Evolutionary conservation across 2,113 vertebrate species (phyloP).

Genomic region (Rana temporaria): DNA sequence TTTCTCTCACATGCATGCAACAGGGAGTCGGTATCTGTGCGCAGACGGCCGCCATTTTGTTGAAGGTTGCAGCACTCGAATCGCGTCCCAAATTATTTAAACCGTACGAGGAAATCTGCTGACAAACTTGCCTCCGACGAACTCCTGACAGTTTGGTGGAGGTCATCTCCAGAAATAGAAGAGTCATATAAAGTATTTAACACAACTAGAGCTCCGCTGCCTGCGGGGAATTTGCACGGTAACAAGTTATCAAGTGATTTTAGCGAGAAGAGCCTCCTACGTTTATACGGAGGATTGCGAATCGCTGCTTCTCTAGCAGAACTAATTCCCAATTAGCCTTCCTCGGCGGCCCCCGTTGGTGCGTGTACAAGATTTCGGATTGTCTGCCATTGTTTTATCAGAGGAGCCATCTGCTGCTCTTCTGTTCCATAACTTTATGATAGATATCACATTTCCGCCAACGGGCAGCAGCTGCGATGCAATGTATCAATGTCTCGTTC

Average conservation of each 20-base stretch:
- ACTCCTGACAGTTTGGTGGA: background rate
- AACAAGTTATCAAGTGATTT: background rate
- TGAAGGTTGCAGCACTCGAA: too few species aligned
- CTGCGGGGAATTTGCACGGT: background rate
- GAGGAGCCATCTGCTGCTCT: constrained; percentile 9
- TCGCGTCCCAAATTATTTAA: too few species aligned
- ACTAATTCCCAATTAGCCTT: constrained; percentile 9
- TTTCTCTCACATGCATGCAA: too few species aligned
- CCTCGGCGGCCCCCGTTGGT: background rate
- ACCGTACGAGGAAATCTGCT: too few species aligned
- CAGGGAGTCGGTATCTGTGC: too few species aligned
- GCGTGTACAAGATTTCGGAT: background rate
- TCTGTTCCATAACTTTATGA: background rate
- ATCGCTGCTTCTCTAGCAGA: background rate
- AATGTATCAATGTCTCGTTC: background rate
- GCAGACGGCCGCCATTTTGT: too few species aligned
- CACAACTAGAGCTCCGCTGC: background rate
- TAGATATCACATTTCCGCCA: background rate
- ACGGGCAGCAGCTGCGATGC: background rate
- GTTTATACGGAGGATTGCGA: background rate
- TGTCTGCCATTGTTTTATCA: constrained; percentile 14
- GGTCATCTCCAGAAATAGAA: constrained; percentile 14
- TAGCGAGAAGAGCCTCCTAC: too few species aligned
- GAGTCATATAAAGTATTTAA: constrained; percentile 18
- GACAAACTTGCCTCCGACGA: too few species aligned